Conservation (phyloP, 2,113 vertebrate genomes). For the Rafetus swinhoei region DNA sequence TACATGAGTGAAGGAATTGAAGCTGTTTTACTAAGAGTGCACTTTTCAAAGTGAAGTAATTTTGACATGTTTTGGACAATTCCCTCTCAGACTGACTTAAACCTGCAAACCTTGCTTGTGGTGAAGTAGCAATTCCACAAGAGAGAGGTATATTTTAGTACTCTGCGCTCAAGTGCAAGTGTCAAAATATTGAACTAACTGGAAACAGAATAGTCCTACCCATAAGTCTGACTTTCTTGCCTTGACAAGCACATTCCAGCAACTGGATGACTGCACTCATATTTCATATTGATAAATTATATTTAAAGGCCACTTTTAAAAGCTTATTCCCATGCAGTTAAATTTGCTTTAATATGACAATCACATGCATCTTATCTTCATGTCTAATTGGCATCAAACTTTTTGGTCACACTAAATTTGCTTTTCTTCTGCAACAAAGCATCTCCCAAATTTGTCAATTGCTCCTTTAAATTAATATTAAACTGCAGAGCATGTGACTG, state of each 20-base stretch:
- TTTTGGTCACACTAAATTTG: background rate
- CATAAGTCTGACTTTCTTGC: background rate
- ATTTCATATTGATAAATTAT: conserved; percentile 3
- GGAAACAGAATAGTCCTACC: background rate
- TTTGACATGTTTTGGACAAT: conserved; percentile 14
- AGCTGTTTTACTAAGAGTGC: background rate
- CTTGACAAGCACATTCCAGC: background rate
- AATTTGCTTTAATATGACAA: background rate
- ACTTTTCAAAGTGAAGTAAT: conserved; percentile 27
- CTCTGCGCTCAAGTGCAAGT: background rate
- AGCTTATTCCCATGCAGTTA: accelerated
- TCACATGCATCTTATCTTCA: conserved; percentile 3
- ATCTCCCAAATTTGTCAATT: background rate
- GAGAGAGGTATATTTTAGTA: background rate
- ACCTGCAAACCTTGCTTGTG: conserved; percentile 18
- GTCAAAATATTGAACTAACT: conserved; percentile 17
- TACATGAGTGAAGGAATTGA: background rate
- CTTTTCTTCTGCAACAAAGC: background rate
- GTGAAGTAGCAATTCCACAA: background rate
- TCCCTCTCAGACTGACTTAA: background rate
- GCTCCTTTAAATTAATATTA: background rate
- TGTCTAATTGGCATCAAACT: background rate
- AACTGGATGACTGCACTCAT: background rate
- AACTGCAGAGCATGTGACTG: background rate
- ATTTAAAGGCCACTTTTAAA: background rate